Base-by-base conservation (phyloP, 2,113 vertebrate species). In the Microcebus jonahi region DNA sequence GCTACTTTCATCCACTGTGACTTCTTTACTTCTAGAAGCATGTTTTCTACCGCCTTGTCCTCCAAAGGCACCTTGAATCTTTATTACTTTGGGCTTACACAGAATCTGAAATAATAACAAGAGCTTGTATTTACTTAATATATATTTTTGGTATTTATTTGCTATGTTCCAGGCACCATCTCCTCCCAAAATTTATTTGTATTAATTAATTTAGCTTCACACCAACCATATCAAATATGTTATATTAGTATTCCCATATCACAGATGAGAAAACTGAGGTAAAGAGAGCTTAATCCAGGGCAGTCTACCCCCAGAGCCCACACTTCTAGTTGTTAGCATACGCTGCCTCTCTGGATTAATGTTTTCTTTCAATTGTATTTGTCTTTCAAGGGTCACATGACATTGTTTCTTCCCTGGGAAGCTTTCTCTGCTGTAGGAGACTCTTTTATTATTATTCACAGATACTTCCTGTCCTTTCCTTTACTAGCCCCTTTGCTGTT, bases 31-130 rank as follows among this genome's bases (percentile, higher is more conserved):
- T 81, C n/a, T 15, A 2, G 42, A 31, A 82, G 61, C 67, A 63
- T 68, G 31, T 70, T 71, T 77, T 90, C 65, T 76, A 45, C 6
- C 36, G 9, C 36, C 21, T 3, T 83, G 9, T 77, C 85, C 42
- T 91, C 39, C 34, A 83, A 59, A 87, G 17, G 55, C 1, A 71
- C 20, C 29, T 79, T 36, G 20, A 80, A 17, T 91, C 25, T 76
- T 84, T 59, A 50, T 91, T 88, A 17, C 21, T 94, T 65, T 63
- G 34, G 45, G 11, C 11, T 79, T 85, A 34, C 18, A 92, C 15
- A 94, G 87, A 92, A 91, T 81, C 14, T 29, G 71, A 96, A 85
- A 76, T 85, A 79, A 94, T 70, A 71, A 36, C 4, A 50, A 90
- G 31, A 88, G 11, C 50, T 48, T 13, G 18, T 7, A 82, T 91